Evolutionary conservation across 1,140 invertebrate species (phyloP), one percentile per base, ranked within the genome.

Genomic region (Platyscapa corneri): DNA sequence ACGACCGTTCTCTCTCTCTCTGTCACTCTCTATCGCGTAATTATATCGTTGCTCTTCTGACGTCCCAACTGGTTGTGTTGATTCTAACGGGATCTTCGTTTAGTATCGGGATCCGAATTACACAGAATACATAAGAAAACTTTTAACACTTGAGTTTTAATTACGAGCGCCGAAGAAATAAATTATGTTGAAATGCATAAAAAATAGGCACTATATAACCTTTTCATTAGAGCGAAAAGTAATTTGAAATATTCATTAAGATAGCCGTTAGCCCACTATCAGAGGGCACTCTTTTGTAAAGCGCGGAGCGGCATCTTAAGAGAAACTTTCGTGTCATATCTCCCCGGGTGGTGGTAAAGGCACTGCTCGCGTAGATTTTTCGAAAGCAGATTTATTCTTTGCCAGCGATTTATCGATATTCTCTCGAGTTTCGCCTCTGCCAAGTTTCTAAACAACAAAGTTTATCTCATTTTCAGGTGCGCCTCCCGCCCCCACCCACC

Each of bases 371-470:
- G 78, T 56, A 74, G 46, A 82, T 82, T 72, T 74, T 53, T 30
- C 65, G 27, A 37, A 81, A 74, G 80, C 65, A 82, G 80, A 82
- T 82, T 74, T 67, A 80, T 80, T 80, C 78, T 46, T 67, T 80
- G 34, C 39, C 37, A 20, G 78, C 37, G 64, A 80, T 80, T 80
- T 82, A 74, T 82, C 80, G 80, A 82, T 56, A 56, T 72, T 82
- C 37, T 49, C 80, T 56, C 5, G 56, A 74, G 39, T 82, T 82
- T 34, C 49, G 37, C 42, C 18, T 74, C 74, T 56, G 42, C 65
- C 46, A 82, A 74, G 64, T 80, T 80, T 37, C 79, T 82, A 82
- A 82, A 72, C 42, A 82, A 82, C 65, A 72, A 82, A 82, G 79
- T 83, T 83, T 60, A 60, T 39, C 81, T 75, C 60, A 18, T 72